Percentiles rank a stretch among this genome's conserved stretches.
Evolutionary conservation across 30 jellyfish, hydroid and myxozoan species (phyloP).

Genomic region (Turritopsis dohrnii): DNA sequence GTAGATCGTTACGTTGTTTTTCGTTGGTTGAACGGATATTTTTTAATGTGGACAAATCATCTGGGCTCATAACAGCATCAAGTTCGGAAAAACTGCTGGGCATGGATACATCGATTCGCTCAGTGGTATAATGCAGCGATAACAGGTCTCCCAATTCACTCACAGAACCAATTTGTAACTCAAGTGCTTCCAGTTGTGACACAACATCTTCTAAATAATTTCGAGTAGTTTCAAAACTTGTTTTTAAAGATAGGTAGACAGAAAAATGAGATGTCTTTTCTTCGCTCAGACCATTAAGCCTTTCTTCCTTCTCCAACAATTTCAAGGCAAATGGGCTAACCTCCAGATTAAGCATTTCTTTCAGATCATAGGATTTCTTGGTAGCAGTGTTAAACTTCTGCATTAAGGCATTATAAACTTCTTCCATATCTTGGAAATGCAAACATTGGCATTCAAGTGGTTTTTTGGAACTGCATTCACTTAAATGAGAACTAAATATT

Average conservation of each 20-base stretch:
- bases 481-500: neutral
- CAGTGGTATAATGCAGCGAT: neutral
- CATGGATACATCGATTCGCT: neutral
- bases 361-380: neutral
- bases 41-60: neutral
- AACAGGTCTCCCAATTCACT: neutral
- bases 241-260: neutral
- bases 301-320: neutral
- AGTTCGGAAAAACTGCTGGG: neutral
- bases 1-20: neutral
- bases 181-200: neutral
- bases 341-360: neutral
- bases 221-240: neutral
- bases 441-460: neutral
- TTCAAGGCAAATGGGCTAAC: neutral
- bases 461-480: neutral
- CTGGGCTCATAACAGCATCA: neutral
- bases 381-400: neutral
- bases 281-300: neutral
- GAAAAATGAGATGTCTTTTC: neutral
- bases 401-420: neutral
- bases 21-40: neutral
- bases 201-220: neutral
- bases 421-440: neutral
- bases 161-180: neutral